A percentile compares a stretch with the other conserved stretches of the same genome.
phyloP scores from a whole-genome alignment of 2,888 invertebrate genomes.

The Microctonus brassicae region DNA sequence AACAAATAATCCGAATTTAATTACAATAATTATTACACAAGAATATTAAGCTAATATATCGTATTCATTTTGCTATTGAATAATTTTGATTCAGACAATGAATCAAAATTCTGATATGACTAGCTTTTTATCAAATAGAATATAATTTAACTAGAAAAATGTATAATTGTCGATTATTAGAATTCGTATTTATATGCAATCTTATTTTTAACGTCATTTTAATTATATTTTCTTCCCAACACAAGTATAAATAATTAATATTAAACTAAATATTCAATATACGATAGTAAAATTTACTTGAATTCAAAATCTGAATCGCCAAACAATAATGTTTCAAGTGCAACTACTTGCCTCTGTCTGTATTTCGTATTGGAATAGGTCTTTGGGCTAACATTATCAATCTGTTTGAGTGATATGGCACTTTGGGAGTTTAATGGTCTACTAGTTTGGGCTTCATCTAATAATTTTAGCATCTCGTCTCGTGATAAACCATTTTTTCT shows the following conservation, averaged over 20 bases:
- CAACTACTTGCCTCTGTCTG: conserved; percentile 63
- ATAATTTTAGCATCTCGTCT: conserved; percentile 62
- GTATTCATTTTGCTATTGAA: background rate
- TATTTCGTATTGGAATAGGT: conserved; percentile 33
- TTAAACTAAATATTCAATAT: background rate
- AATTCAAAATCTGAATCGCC: conserved; percentile 57
- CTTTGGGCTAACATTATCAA: conserved; percentile 29
- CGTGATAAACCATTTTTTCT: conserved; percentile 49
- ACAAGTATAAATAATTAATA: background rate
- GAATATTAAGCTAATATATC: conserved; percentile 9
- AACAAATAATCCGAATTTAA: conserved; percentile 1
- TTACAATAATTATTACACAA: conserved; percentile 17
- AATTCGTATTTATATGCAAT: background rate
- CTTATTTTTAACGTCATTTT: background rate
- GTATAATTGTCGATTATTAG: background rate
- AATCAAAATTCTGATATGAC: background rate
- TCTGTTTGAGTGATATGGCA: conserved; percentile 46
- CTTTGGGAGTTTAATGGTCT: conserved; percentile 53
- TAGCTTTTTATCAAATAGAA: background rate
- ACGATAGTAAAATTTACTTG: conserved; percentile 48
- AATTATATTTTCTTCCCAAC: background rate
- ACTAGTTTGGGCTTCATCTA: conserved; percentile 65
- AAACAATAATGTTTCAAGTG: conserved; percentile 64
- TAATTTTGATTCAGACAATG: background rate
- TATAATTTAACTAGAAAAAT: background rate